These are phyloP conservation scores for Leptinotarsa peninsularis DNA, from an alignment of 2,888 invertebrate species.

Conservation along the genomic window DNA sequence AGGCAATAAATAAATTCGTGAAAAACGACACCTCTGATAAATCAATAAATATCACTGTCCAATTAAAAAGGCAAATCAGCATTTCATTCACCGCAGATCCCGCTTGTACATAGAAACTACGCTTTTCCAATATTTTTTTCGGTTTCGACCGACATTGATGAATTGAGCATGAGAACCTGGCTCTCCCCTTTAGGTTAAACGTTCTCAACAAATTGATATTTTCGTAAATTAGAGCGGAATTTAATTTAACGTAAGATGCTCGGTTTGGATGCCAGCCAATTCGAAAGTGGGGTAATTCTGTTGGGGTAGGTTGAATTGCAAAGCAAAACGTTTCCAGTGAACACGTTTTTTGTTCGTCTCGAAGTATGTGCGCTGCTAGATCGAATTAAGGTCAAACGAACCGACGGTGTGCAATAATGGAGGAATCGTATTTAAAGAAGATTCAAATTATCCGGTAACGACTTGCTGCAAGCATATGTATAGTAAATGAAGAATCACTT, in stretches of 20 bases:
- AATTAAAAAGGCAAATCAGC: not conserved
- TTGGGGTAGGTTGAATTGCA: slow-evolving; percentile 27
- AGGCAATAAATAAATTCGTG: not conserved
- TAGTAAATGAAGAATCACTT: too few relatives aligned
- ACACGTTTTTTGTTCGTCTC: not conserved
- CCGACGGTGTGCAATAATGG: not conserved
- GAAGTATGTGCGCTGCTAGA: not conserved
- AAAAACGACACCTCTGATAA: not conserved
- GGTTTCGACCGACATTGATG: not conserved
- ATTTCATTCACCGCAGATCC: not conserved
- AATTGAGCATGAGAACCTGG: slow-evolving; percentile 1
- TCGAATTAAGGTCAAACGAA: not conserved
- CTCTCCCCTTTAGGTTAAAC: slow-evolving; percentile 19
- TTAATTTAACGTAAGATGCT: slow-evolving; percentile 28
- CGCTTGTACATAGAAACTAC: not conserved
- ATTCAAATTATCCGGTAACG: not conserved
- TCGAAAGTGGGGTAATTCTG: slow-evolving; percentile 30
- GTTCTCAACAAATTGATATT: slow-evolving; percentile 29
- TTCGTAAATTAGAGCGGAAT: slow-evolving; percentile 26
- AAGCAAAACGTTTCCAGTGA: slow-evolving; percentile 5
- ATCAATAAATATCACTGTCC: not conserved
- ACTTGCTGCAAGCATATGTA: not conserved
- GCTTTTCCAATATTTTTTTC: not conserved
- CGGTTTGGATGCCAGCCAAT: slow-evolving; percentile 26
- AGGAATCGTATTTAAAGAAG: not conserved